phyloP scores from a whole-genome alignment of 2,113 vertebrate species.

The Onychostruthus taczanowskii region DNA sequence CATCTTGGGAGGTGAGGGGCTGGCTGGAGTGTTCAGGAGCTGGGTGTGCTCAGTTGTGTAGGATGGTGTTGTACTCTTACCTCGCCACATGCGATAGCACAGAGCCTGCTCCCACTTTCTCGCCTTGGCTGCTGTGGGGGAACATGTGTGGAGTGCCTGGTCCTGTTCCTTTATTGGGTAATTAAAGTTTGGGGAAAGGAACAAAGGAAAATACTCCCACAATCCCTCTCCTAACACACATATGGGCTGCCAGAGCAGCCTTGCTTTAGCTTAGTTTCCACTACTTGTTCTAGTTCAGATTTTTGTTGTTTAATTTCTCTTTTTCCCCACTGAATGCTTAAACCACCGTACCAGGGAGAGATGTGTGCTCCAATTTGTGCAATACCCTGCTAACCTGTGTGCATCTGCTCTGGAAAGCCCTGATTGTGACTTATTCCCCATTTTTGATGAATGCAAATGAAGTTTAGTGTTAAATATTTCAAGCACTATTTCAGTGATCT shows the following conservation, averaged over 20 bases:
- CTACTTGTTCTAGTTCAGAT: not conserved
- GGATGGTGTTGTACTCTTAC: not conserved
- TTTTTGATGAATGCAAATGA: not conserved
- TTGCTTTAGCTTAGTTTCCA: not conserved
- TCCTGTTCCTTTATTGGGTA: not conserved
- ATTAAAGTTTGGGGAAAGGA: not conserved
- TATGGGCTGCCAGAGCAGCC: accelerated
- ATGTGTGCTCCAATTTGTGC: not conserved
- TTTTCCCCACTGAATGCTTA: not conserved
- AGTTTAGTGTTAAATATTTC: not conserved
- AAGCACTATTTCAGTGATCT: not conserved
- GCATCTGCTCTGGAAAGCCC: not conserved
- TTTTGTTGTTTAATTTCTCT: not conserved
- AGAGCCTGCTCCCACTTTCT: not conserved
- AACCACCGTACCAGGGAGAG: not conserved
- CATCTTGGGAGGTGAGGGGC: not conserved
- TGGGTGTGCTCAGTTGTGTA: not conserved
- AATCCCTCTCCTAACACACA: not conserved
- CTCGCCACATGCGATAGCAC: accelerated
- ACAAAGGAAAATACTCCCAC: not conserved
- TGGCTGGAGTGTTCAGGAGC: not conserved
- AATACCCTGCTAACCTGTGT: not conserved
- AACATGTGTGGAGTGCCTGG: too few species aligned
- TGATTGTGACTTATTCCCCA: not conserved
- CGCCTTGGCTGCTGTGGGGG: not conserved